Conservation (phyloP, 2,888 invertebrate genomes). For the Syrista parreyssii region DNA sequence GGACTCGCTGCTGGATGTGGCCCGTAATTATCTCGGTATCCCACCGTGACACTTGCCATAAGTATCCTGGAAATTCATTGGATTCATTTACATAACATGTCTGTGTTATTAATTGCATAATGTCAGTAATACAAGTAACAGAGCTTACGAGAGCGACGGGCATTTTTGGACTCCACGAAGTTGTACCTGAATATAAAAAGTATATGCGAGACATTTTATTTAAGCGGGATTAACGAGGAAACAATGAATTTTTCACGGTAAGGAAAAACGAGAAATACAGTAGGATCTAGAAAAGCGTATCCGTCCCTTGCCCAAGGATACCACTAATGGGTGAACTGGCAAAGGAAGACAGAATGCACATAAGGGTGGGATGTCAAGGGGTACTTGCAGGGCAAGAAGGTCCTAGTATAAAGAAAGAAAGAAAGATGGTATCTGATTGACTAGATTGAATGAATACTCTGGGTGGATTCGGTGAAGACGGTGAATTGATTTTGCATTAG, state of each 20-base stretch:
- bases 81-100: not conserved
- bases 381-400: not conserved
- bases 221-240: not conserved
- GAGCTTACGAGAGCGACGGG: not conserved
- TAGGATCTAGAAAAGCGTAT: not conserved
- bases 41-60: not conserved
- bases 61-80: not conserved
- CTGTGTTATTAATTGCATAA: not conserved
- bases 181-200: not conserved
- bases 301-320: not conserved
- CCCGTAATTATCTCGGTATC: not conserved
- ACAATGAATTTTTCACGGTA: not conserved
- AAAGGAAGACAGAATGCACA: not conserved
- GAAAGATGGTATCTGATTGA: not conserved
- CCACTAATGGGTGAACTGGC: not conserved
- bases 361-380: not conserved
- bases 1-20: not conserved
- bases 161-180: not conserved
- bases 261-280: not conserved
- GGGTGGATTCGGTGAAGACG: not conserved
- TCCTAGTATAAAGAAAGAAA: not conserved
- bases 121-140: not conserved
- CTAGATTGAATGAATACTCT: not conserved
- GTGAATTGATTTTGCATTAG: not conserved
- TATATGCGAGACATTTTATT: not conserved